A percentile compares a stretch with the other conserved stretches of the same genome.
Conservation (phyloP, 1,140 invertebrate species). For the Anastatus disparis region DNA sequence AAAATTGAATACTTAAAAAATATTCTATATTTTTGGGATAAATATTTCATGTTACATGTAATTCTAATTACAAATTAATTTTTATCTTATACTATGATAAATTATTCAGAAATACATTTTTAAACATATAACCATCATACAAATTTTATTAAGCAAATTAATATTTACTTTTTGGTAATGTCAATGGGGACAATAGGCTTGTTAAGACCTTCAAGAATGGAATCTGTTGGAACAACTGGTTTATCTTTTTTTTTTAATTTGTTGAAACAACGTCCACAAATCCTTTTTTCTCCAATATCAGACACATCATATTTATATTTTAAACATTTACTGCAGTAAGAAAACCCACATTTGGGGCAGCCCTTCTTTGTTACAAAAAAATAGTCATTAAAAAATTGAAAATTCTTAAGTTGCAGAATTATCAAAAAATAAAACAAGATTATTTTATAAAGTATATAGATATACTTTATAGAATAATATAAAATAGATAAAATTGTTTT, state of each 20-base stretch:
- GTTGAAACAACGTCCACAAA: constrained; percentile 60
- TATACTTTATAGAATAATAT: background rate
- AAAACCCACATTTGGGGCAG: constrained; percentile 63
- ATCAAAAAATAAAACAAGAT: background rate
- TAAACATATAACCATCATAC: background rate
- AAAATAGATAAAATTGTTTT: background rate
- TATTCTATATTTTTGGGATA: background rate
- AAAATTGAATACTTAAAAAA: constrained; percentile 17
- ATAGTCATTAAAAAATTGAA: constrained; percentile 2
- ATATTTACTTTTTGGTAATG: constrained; percentile 56
- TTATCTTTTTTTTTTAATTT: constrained; percentile 47
- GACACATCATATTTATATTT: constrained; percentile 59
- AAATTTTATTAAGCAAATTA: too few species aligned
- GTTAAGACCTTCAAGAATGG: constrained; percentile 21
- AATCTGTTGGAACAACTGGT: constrained; percentile 25
- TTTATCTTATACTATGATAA: background rate
- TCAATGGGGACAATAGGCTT: constrained; percentile 53
- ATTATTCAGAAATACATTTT: background rate
- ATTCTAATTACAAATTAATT: background rate
- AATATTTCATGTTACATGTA: background rate
- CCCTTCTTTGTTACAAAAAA: constrained; percentile 51
- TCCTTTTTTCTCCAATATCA: constrained; percentile 51
- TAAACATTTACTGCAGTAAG: constrained; percentile 62
- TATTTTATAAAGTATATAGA: background rate
- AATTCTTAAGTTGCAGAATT: background rate